These are phyloP conservation scores for Luperina testacea DNA, from an alignment of 2,888 invertebrate species.

Conservation along the genomic window DNA sequence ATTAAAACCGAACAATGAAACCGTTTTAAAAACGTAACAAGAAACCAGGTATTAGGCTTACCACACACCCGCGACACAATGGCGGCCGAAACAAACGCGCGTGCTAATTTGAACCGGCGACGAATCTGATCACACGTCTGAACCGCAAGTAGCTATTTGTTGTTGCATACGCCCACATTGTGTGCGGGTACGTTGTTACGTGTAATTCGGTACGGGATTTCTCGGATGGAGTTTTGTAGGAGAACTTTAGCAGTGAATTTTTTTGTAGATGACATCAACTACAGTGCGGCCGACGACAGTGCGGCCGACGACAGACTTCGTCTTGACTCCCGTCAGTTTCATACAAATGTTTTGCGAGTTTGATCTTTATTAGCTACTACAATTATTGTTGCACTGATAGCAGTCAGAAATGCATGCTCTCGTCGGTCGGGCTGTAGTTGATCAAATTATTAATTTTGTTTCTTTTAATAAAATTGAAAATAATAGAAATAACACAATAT, in stretches of 20 bases:
- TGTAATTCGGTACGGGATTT: conserved; percentile 55
- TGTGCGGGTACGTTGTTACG: conserved; percentile 62
- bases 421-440: not conserved
- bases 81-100: conserved; percentile 67
- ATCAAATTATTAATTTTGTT: not conserved
- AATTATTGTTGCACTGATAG: no score
- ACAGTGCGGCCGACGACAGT: no score
- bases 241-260: not conserved
- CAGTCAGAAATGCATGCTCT: no score
- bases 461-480: not conserved
- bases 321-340: no score
- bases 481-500: not conserved
- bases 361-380: no score
- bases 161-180: conserved; percentile 73
- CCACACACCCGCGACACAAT: conserved; percentile 66
- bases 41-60: conserved; percentile 70
- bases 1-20: conserved; percentile 35
- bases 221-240: not conserved
- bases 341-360: no score
- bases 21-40: conserved; percentile 66
- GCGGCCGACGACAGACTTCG: no score
- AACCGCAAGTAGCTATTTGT: conserved; percentile 79
- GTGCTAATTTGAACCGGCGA: conserved; percentile 75
- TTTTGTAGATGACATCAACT: not conserved
- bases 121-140: conserved; percentile 72